phyloP scores from a whole-genome alignment of 2,113 vertebrate species.

The Neolamprologus variostigma region DNA sequence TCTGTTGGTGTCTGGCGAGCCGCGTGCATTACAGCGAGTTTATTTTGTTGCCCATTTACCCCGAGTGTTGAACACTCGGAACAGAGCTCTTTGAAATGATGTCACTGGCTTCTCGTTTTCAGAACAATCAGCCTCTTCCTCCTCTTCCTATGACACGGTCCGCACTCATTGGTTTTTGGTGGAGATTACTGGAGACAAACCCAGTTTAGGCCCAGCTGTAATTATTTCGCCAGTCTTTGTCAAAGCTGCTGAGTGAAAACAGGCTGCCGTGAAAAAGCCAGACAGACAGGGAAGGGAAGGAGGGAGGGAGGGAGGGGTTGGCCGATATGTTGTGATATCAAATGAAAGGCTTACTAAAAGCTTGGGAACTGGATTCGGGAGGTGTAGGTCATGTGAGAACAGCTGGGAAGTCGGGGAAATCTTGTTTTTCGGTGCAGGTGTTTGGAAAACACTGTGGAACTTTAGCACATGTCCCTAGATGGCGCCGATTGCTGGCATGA shows the following conservation, averaged over 20 bases:
- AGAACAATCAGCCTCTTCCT: conserved; percentile 73
- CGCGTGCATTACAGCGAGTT: background rate
- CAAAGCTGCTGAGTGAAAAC: conserved; percentile 62
- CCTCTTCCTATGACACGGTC: conserved; percentile 67
- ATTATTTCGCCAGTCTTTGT: conserved; percentile 72
- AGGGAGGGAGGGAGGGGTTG: background rate
- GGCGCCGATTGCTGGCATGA: background rate
- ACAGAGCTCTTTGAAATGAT: conserved; percentile 62
- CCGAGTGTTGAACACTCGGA: conserved; percentile 13
- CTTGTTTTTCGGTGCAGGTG: conserved; percentile 27
- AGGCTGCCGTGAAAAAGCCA: conserved; percentile 49
- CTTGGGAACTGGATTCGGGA: conserved; percentile 60
- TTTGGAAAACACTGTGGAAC: background rate
- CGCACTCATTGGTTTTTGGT: conserved; percentile 19
- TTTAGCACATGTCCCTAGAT: background rate
- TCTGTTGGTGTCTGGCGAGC: conserved; percentile 9
- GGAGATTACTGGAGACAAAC: conserved; percentile 55
- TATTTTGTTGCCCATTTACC: background rate
- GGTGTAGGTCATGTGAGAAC: conserved; percentile 40
- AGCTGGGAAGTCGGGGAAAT: conserved; percentile 16
- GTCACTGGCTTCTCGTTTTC: conserved; percentile 62
- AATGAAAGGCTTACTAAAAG: conserved; percentile 58
- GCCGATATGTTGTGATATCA: conserved; percentile 66
- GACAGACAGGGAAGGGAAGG: conserved; percentile 16
- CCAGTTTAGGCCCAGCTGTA: conserved; percentile 53